These are phyloP conservation scores for Pegoplata infirma DNA, from an alignment of 2,888 invertebrate species.

Conservation along the genomic window DNA sequence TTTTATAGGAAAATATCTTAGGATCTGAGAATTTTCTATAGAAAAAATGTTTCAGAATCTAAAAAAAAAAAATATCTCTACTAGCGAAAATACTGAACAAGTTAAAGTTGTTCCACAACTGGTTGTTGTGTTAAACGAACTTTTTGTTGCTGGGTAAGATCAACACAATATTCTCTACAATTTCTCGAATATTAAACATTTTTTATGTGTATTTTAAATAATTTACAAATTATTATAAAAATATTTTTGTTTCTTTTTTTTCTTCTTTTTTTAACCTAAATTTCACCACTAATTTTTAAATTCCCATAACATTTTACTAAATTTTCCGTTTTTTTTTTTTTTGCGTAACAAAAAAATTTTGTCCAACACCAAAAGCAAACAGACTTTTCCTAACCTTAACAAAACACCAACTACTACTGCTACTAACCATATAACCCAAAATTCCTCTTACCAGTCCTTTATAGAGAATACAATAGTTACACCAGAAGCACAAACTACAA, in stretches of 20 bases:
- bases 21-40: too few species aligned
- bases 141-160: too few species aligned
- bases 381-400: constrained; percentile 55
- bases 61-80: too few species aligned
- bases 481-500: constrained; percentile 27
- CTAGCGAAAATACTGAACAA: too few species aligned
- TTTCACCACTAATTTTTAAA: not conserved
- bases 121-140: too few species aligned
- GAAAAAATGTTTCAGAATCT: too few species aligned
- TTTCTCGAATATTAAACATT: too few species aligned
- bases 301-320: not conserved
- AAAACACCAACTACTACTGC: too few species aligned
- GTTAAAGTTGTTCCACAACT: too few species aligned
- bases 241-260: not conserved
- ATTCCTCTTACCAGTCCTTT: constrained; percentile 60
- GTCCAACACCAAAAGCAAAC: constrained; percentile 57
- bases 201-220: too few species aligned
- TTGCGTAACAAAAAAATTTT: constrained; percentile 5
- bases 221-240: not conserved
- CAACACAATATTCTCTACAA: too few species aligned
- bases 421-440: constrained; percentile 57
- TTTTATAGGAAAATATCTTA: too few species aligned
- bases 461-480: constrained; percentile 42
- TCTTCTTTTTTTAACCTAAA: not conserved
- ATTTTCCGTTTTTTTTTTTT: not conserved